Conservation (phyloP, 2,113 vertebrate genomes). For the Labeo catla region DNA sequence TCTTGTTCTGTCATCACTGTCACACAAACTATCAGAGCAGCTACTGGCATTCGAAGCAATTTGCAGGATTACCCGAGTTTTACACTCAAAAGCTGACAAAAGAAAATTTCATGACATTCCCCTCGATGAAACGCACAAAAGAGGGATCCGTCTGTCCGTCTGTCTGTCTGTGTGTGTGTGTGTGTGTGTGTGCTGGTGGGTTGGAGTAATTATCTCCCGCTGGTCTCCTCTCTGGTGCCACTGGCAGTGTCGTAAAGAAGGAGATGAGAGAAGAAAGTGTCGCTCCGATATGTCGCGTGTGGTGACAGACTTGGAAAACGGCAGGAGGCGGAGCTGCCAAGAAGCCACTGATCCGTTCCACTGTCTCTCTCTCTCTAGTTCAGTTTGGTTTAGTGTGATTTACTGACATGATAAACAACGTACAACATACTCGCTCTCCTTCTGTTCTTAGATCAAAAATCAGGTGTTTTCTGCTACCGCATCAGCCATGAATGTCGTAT, state of each 20-base stretch:
- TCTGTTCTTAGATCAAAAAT: too few relatives aligned
- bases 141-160: not conserved
- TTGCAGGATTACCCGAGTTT: slow-evolving; percentile 5
- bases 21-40: not conserved
- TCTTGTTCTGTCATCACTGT: not conserved
- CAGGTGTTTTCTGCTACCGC: too few relatives aligned
- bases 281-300: slow-evolving; percentile 44
- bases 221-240: slow-evolving; percentile 17
- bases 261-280: not conserved
- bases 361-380: not conserved
- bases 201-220: slow-evolving; percentile 49
- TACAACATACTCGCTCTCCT: not conserved
- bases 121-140: not conserved
- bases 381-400: not conserved
- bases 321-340: slow-evolving; percentile 36
- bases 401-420: slow-evolving; percentile 9
- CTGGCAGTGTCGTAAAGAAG: slow-evolving; percentile 22
- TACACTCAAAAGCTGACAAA: not conserved
- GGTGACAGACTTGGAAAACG: slow-evolving; percentile 21
- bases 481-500: too few relatives aligned
- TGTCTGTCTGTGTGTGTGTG: not conserved
- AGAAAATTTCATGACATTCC: not conserved
- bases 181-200: not conserved
- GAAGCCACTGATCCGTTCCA: slow-evolving; percentile 34
- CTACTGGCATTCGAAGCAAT: not conserved